phyloP scores from a whole-genome alignment of 2,888 invertebrate genomes.

The Ashinkailepas kermadecensis region DNA sequence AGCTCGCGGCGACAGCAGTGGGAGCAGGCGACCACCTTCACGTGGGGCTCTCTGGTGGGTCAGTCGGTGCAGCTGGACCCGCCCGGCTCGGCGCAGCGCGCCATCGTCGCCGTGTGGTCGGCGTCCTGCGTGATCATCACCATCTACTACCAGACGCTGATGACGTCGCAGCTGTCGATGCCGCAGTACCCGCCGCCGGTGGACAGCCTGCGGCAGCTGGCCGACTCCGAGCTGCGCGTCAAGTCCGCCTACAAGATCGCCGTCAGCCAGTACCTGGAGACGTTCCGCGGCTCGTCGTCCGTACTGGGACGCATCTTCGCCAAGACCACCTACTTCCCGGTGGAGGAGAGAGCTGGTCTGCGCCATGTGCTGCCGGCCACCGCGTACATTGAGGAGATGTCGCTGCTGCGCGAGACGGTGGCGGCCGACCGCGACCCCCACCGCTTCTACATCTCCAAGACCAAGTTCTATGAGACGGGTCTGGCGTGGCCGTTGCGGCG shows the following conservation, averaged over 20 bases:
- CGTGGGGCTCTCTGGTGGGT: not conserved
- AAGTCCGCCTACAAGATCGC: conserved; percentile 37
- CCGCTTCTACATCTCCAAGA: not conserved
- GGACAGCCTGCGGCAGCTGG: conserved; percentile 32
- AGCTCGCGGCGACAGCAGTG: conserved; percentile 31
- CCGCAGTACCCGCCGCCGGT: conserved; percentile 49
- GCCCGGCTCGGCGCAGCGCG: not conserved
- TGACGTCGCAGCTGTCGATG: conserved; percentile 64
- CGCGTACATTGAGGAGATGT: conserved; percentile 24
- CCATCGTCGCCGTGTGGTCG: conserved; percentile 50
- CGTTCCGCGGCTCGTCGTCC: conserved; percentile 35
- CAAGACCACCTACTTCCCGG: conserved; percentile 29
- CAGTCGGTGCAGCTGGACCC: not conserved
- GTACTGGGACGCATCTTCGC: conserved; percentile 26
- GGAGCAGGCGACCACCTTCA: not conserved
- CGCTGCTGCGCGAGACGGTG: not conserved
- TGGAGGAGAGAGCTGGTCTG: conserved; percentile 25
- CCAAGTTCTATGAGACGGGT: not conserved
- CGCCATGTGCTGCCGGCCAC: conserved; percentile 28
- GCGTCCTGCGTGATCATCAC: conserved; percentile 32
- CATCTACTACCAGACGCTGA: conserved; percentile 55
- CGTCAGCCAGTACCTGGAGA: conserved; percentile 51
- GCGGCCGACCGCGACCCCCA: not conserved
- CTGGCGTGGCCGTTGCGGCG: not conserved
- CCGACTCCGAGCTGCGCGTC: conserved; percentile 35